Percentiles rank a stretch among this genome's conserved stretches.
Evolutionary conservation across 2,888 invertebrate genomes (phyloP).

Genomic region (Sycophila texana): DNA sequence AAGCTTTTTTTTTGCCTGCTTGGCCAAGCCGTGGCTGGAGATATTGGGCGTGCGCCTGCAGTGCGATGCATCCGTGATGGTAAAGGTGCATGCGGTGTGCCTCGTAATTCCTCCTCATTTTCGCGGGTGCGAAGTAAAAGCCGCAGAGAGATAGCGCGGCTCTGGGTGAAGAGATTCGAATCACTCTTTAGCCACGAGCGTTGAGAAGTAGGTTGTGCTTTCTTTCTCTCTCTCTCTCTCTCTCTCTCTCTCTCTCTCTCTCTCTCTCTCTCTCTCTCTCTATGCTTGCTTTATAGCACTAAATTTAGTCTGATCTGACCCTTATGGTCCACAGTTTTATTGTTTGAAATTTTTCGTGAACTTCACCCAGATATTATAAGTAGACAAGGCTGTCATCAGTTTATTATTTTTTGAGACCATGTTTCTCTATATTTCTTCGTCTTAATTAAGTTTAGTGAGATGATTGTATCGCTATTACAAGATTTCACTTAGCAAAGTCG

Average conservation of each 20-base stretch:
- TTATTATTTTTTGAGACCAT: no score
- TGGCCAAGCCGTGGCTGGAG: no score
- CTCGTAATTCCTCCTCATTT: constrained; percentile 40
- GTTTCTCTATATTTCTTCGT: no score
- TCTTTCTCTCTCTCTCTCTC: not conserved
- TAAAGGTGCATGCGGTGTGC: not conserved
- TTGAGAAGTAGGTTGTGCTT: constrained; percentile 43
- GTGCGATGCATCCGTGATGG: not conserved
- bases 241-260: not conserved
- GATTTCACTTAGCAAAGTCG: no score
- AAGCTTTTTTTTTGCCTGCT: not conserved
- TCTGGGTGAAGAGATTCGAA: constrained; percentile 44
- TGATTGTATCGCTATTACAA: no score
- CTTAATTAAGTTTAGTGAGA: no score
- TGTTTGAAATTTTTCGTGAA: no score
- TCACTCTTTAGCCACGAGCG: constrained; percentile 29
- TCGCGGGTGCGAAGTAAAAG: constrained; percentile 21
- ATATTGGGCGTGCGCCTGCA: not conserved
- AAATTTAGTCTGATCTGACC: no score
- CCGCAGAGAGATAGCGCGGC: constrained; percentile 31
- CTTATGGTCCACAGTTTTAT: no score
- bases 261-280: not conserved
- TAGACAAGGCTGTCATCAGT: no score
- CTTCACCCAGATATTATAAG: no score
- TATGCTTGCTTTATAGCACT: no score